Conservation (phyloP, 1,140 invertebrate species). For the Belonocnema kinseyi region DNA sequence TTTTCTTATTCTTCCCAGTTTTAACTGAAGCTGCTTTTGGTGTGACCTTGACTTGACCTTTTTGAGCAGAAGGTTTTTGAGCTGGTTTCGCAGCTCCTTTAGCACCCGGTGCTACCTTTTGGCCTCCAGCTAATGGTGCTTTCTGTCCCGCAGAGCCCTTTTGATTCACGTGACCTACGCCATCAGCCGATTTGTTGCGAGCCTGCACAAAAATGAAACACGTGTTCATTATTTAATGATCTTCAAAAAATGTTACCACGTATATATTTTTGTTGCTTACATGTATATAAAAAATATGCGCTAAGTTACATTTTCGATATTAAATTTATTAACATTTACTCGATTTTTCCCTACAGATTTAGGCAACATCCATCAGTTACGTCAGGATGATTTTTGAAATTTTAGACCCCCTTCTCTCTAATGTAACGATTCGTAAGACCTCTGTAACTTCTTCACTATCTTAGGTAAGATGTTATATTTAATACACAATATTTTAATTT, state of each 20-base stretch:
- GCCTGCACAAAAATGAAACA: constrained; percentile 76
- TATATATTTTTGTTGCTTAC: neutral
- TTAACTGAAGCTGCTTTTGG: constrained; percentile 78
- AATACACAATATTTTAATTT: too few species aligned
- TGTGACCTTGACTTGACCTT: constrained; percentile 72
- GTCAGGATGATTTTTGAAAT: too few species aligned
- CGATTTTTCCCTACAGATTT: too few species aligned
- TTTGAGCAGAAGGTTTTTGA: constrained; percentile 75
- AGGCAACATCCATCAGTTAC: too few species aligned
- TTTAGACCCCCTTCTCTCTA: too few species aligned
- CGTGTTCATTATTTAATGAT: neutral
- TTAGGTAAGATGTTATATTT: too few species aligned
- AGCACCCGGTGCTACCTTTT: constrained; percentile 78
- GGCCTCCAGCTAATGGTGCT: constrained; percentile 73
- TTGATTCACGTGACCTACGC: constrained; percentile 82
- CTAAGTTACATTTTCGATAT: neutral
- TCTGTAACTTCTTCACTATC: too few species aligned
- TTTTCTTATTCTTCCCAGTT: constrained; percentile 85
- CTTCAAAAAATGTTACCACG: neutral
- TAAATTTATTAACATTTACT: neutral
- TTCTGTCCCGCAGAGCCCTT: constrained; percentile 78
- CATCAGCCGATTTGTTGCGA: constrained; percentile 87
- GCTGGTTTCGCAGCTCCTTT: constrained; percentile 76
- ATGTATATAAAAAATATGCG: neutral
- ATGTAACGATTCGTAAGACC: too few species aligned